Percentiles rank a stretch among this genome's conserved stretches.
These are phyloP conservation scores for Anagrus nilaparvatae DNA, from an alignment of 1,140 invertebrate genomes.

Conservation along the genomic window DNA sequence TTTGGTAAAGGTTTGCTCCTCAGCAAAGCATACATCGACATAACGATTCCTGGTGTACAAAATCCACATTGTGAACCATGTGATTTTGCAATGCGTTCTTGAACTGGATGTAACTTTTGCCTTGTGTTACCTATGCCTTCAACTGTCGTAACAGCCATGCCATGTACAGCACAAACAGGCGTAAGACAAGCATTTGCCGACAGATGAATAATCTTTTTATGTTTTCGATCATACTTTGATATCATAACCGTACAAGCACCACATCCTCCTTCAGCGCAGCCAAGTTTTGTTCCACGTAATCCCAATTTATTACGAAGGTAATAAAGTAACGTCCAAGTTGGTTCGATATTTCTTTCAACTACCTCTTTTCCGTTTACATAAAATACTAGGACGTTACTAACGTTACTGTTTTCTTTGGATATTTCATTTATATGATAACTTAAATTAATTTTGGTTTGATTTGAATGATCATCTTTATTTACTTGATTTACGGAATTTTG, in stretches of 20 bases:
- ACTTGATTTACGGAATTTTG: too few relatives aligned
- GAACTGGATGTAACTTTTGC: slow-evolving; percentile 64
- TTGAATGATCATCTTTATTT: too few relatives aligned
- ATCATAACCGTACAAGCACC: slow-evolving; percentile 92
- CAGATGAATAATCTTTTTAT: slow-evolving; percentile 57
- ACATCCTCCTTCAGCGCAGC: slow-evolving; percentile 88
- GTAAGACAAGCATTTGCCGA: slow-evolving; percentile 80
- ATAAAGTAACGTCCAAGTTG: slow-evolving; percentile 75
- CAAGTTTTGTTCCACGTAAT: slow-evolving; percentile 82
- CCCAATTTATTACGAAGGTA: slow-evolving; percentile 72
- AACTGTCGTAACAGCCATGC: slow-evolving; percentile 73
- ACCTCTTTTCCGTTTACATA: slow-evolving; percentile 42
- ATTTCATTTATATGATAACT: too few relatives aligned
- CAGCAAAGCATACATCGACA: slow-evolving; percentile 86
- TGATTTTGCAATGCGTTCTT: slow-evolving; percentile 72
- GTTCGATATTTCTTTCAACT: slow-evolving; percentile 61
- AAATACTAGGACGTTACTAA: slow-evolving; percentile 27
- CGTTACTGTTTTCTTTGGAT: too few relatives aligned
- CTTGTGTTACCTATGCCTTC: slow-evolving; percentile 70
- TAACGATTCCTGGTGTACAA: slow-evolving; percentile 85
- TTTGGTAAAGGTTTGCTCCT: slow-evolving; percentile 52
- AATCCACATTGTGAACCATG: slow-evolving; percentile 87
- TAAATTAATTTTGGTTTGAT: too few relatives aligned
- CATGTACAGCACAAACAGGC: slow-evolving; percentile 72
- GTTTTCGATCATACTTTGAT: slow-evolving; percentile 59